phyloP scores from a whole-genome alignment of 2,113 vertebrate genomes.

The Lonchura striata region DNA sequence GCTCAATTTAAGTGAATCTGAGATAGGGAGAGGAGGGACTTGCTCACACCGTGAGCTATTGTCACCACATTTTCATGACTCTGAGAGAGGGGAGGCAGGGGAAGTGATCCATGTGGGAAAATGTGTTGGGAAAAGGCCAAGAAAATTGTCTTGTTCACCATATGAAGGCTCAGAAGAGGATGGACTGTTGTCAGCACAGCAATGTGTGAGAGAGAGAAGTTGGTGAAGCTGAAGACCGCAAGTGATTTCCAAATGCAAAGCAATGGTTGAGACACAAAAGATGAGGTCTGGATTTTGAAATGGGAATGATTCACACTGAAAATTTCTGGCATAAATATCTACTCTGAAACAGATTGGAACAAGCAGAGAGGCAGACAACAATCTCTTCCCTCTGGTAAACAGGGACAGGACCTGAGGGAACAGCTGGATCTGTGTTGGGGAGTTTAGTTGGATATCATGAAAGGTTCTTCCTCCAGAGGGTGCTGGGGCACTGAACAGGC shows the following conservation, averaged over 20 bases:
- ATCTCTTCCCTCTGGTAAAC: background rate
- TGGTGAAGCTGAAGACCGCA: background rate
- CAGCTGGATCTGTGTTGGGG: background rate
- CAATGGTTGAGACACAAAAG: background rate
- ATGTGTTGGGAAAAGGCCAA: background rate
- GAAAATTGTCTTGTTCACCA: background rate
- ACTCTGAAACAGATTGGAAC: background rate
- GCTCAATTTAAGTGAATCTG: background rate
- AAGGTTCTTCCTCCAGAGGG: background rate
- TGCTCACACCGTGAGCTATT: background rate
- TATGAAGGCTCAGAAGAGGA: background rate
- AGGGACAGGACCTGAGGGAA: background rate
- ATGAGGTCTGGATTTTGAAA: background rate
- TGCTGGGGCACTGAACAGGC: background rate
- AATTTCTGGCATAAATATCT: background rate
- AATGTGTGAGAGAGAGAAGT: background rate
- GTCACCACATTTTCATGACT: background rate
- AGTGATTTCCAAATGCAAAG: background rate
- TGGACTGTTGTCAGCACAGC: background rate
- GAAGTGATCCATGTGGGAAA: background rate
- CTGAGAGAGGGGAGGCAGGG: background rate
- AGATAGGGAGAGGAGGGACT: background rate
- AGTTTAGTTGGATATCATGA: background rate
- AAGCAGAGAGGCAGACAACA: background rate
- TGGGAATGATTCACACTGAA: background rate